These are phyloP conservation scores for Parazoanthus darwini DNA, from an alignment of 92 coral and sea anemone genomes.

Conservation along the genomic window DNA sequence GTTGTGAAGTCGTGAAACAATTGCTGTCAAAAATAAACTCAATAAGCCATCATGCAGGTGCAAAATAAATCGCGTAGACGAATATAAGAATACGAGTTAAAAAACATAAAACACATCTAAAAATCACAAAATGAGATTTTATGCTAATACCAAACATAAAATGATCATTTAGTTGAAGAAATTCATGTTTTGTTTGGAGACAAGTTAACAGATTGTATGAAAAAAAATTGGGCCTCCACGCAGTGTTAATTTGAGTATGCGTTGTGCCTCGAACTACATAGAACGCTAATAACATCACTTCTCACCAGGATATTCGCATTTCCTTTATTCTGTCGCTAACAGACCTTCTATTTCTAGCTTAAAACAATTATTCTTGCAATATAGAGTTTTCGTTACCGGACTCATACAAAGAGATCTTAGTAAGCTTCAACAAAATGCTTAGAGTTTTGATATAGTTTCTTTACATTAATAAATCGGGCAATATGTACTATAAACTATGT, in stretches of 20 bases:
- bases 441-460: too few relatives aligned
- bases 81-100: not conserved
- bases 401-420: not conserved
- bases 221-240: not conserved
- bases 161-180: slow-evolving; percentile 3
- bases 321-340: not conserved
- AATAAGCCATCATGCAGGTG: slow-evolving; percentile 17
- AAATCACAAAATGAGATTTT: not conserved
- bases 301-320: not conserved
- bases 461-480: not conserved
- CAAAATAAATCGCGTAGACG: slow-evolving; percentile 14
- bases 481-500: not conserved
- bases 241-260: not conserved
- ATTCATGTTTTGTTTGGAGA: not conserved
- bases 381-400: not conserved
- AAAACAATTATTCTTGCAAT: slow-evolving; percentile 27
- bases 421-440: too few relatives aligned
- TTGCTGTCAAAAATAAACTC: slow-evolving; percentile 20
- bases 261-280: not conserved
- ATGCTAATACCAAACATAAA: not conserved
- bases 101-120: not conserved
- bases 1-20: slow-evolving; percentile 20
- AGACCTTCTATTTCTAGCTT: slow-evolving; percentile 17
- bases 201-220: not conserved
- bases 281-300: slow-evolving; percentile 9